Percentiles rank a stretch among this genome's conserved stretches.
These are phyloP conservation scores for sheep (Ovis aries) DNA, from an alignment of 2,113 vertebrate genomes.

Conservation along the genomic window ARS-UI_Ramb_v3.0 NC_056054.1:160570501-160571000, in stretches of 20 bases:
- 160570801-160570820: background rate
- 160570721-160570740: background rate
- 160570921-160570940: background rate
- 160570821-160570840: background rate
- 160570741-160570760: background rate
- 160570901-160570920: background rate
- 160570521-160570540: background rate
- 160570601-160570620: background rate
- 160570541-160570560: background rate
- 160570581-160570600: background rate
- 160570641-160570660: background rate
- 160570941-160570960: background rate
- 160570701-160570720: background rate
- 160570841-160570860: background rate
- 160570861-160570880: background rate
- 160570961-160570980: background rate
- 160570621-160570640: background rate
- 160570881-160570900: background rate
- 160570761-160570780: background rate
- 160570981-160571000: background rate
- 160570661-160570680: background rate
- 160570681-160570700: background rate
- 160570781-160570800: background rate
- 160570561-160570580: background rate
- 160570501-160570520: background rate